A percentile compares a stretch with the other conserved stretches of the same genome.
Evolutionary conservation across 1,140 invertebrate genomes (phyloP).

Genomic region (Whitmania pigra): DNA sequence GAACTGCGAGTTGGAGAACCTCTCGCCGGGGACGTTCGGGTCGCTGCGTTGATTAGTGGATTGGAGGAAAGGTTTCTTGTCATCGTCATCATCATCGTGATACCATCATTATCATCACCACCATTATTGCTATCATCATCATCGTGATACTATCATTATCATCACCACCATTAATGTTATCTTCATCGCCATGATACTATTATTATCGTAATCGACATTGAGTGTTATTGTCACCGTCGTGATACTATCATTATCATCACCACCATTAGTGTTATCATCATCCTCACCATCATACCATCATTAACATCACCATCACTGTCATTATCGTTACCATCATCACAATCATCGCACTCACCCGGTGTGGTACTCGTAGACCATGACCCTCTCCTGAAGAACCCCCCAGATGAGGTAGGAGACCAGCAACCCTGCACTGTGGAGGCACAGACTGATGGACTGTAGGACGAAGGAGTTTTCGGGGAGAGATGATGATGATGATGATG

Average conservation of each 20-base stretch:
- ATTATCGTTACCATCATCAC: not conserved
- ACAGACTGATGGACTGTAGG: slow-evolving; percentile 37
- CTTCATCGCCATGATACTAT: no score
- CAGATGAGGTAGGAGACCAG: slow-evolving; percentile 82
- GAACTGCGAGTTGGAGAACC: slow-evolving; percentile 83
- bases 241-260: not conserved
- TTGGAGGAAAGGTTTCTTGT: not conserved
- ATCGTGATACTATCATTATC: not conserved
- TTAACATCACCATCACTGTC: not conserved
- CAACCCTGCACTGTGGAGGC: slow-evolving; percentile 72
- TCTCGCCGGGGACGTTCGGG: slow-evolving; percentile 36
- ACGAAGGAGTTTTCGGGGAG: slow-evolving; percentile 23
- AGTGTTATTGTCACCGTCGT: no score
- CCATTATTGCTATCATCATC: not conserved
- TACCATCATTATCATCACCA: not conserved
- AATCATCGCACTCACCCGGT: not conserved
- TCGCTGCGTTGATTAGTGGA: slow-evolving; percentile 21
- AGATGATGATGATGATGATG: slow-evolving; percentile 11
- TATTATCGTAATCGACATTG: no score
- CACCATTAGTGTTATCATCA: not conserved
- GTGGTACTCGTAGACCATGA: slow-evolving; percentile 48
- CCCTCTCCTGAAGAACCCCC: slow-evolving; percentile 76
- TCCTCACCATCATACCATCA: not conserved
- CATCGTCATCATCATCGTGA: not conserved
- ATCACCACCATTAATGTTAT: not conserved